Conservation (phyloP, 2,113 vertebrate species). For the Archocentrus centrarchus region DNA sequence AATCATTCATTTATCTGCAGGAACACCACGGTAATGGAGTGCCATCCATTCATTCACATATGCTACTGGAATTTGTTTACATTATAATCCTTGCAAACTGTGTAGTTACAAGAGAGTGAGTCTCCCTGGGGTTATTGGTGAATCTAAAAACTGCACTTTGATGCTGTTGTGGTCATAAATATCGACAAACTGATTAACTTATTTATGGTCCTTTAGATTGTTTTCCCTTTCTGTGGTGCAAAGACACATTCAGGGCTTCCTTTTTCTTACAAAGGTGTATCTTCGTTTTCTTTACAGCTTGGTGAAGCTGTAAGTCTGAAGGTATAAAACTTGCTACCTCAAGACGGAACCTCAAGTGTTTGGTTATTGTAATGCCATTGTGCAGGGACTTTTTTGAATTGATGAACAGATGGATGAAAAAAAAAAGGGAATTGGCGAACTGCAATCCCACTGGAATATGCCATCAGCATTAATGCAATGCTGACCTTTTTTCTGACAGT, state of each 20-base stretch:
- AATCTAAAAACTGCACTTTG: not conserved
- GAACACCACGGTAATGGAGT: conserved; percentile 15
- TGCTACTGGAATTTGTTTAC: conserved; percentile 26
- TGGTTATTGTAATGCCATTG: not conserved
- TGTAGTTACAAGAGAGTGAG: conserved; percentile 9
- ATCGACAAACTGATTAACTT: conserved; percentile 5
- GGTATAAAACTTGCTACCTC: not conserved
- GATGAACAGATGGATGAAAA: too few species aligned
- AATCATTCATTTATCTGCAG: conserved; percentile 61
- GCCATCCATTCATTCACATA: conserved; percentile 16
- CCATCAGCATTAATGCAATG: too few species aligned
- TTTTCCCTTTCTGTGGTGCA: conserved; percentile 15
- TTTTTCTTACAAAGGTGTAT: not conserved
- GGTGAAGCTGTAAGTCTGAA: not conserved
- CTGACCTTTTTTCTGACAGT: too few species aligned
- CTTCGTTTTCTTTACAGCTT: not conserved
- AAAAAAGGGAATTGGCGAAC: not conserved
- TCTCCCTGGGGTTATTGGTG: not conserved
- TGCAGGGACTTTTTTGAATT: not conserved
- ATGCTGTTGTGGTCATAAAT: conserved; percentile 10
- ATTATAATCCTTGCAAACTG: conserved; percentile 10
- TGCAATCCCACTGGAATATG: too few species aligned
- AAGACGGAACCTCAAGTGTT: not conserved
- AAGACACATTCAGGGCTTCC: not conserved
- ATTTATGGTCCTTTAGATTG: conserved; percentile 3